Base-by-base conservation (phyloP, 2,113 vertebrate genomes). In the Callipepla squamata region DNA sequence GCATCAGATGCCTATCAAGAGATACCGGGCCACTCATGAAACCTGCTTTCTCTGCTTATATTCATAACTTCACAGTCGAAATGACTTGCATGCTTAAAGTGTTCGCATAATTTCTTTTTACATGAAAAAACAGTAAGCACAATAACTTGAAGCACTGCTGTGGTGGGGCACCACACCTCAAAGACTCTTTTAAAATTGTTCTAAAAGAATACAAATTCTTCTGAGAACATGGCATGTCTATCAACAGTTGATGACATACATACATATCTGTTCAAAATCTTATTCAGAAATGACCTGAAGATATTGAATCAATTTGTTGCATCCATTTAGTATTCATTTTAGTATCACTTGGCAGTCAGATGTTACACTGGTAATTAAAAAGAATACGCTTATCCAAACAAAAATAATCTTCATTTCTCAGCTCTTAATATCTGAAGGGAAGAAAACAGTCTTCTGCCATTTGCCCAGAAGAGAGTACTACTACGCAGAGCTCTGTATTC, bases 311-410 rank as follows among this genome's bases (percentile, higher is more conserved):
- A n/a, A 68, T 65, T 79, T 79, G 57, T 36, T 44, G 22, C 32
- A 34, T 51, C 79, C 5, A n/a, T 73, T 79, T 21, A 81, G 13
- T 51, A 51, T 26, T 53, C 51, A 53, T 53, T 53, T 53, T 53
- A 53, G 14, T 53, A 53, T 28, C 51, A 53, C 16, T 26, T 26
- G 79, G 13, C 40, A 91, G 82, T 11, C 20, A 25, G 28, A 89
- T 68, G 89, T 94, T 80, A 23, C 26, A 87, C 18, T 30, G 73
- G 45, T 59, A 89, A 47, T 14, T 36, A 67, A 73, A 72, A 79
- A 68, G 15, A 89, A 53, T 21, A 66, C 4, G 26, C 13, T 58
- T 26, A 82, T 45, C 13, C 68, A 74, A 69, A 57, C 22, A 62
- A 85, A 90, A 1, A 2, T 14, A 57, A n/a, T 26, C 62, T 7